These are phyloP conservation scores for Tiliqua scincoides DNA, from an alignment of 2,113 vertebrate genomes.

Conservation along the genomic window DNA sequence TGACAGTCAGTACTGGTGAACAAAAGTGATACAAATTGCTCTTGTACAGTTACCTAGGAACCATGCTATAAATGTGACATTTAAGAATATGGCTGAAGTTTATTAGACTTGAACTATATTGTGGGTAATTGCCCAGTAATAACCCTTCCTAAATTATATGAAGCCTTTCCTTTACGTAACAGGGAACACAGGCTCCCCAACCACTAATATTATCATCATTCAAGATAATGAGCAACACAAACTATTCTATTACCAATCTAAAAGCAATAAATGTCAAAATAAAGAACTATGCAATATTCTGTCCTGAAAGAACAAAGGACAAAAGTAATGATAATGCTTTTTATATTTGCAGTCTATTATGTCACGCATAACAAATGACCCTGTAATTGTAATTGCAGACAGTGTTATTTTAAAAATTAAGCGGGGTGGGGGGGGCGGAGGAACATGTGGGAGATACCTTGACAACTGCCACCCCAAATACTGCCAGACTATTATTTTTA, in stretches of 20 bases:
- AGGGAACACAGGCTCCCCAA: conserved; percentile 70
- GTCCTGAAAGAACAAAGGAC: conserved; percentile 78
- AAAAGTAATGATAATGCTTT: conserved; percentile 82
- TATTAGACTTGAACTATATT: conserved; percentile 79
- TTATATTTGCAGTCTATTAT: conserved; percentile 78
- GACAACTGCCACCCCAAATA: conserved; percentile 51
- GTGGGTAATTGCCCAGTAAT: conserved; percentile 81
- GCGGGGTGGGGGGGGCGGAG: conserved; percentile 43
- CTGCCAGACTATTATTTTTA: conserved; percentile 21
- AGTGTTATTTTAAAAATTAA: conserved; percentile 73
- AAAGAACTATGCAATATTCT: conserved; percentile 83
- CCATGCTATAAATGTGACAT: conserved; percentile 64
- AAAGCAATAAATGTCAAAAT: conserved; percentile 83
- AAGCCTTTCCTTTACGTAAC: conserved; percentile 77
- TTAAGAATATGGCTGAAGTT: conserved; percentile 72
- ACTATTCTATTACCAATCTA: conserved; percentile 82
- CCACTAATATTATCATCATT: conserved; percentile 81
- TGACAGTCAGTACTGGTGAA: conserved; percentile 23
- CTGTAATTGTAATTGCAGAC: conserved; percentile 76
- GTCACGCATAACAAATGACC: conserved; percentile 78
- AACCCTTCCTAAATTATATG: conserved; percentile 78
- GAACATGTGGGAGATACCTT: conserved; percentile 39
- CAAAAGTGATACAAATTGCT: conserved; percentile 14
- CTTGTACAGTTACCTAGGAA: conserved; percentile 60
- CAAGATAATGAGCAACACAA: conserved; percentile 83